Evolutionary conservation across 2,888 invertebrate species (phyloP).

Genomic region (Tinea semifulvella): DNA sequence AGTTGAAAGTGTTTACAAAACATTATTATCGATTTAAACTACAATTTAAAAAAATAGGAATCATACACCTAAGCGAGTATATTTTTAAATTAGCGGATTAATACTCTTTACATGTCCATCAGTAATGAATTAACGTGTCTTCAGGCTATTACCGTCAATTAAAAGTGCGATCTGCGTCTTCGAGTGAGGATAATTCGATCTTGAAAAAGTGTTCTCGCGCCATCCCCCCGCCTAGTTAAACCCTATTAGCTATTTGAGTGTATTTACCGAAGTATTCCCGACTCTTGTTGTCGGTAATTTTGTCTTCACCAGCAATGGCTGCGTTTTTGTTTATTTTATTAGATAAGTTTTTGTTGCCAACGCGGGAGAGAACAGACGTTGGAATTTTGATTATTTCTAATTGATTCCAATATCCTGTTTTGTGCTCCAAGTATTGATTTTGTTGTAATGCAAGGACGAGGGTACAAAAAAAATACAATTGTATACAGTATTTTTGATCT

Average conservation of each 20-base stretch:
- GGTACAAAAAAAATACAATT: no score
- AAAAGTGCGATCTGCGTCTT: slow-evolving; percentile 10
- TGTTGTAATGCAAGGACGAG: no score
- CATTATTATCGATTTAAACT: no score
- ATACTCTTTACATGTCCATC: neutral
- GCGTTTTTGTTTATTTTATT: slow-evolving; percentile 9
- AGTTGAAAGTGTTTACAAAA: no score
- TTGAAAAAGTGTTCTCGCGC: slow-evolving; percentile 12
- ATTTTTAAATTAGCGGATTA: neutral
- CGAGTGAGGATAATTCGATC: slow-evolving; percentile 12
- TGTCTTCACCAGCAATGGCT: slow-evolving; percentile 1
- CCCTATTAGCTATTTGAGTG: slow-evolving; percentile 21
- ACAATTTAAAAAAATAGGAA: no score
- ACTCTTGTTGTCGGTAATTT: slow-evolving; percentile 12
- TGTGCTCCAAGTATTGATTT: no score
- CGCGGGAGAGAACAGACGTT: slow-evolving; percentile 9
- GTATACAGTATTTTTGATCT: no score
- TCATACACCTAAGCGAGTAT: no score
- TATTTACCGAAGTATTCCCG: slow-evolving; percentile 12
- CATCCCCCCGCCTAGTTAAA: slow-evolving; percentile 19
- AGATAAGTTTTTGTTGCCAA: slow-evolving; percentile 2
- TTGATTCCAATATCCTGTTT: slow-evolving; percentile 18
- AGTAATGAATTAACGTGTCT: neutral
- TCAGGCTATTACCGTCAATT: slow-evolving; percentile 2
- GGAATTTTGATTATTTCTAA: slow-evolving; percentile 12